Conservation (phyloP, 2,888 invertebrate genomes). For the Drosophila prostipennis region DNA sequence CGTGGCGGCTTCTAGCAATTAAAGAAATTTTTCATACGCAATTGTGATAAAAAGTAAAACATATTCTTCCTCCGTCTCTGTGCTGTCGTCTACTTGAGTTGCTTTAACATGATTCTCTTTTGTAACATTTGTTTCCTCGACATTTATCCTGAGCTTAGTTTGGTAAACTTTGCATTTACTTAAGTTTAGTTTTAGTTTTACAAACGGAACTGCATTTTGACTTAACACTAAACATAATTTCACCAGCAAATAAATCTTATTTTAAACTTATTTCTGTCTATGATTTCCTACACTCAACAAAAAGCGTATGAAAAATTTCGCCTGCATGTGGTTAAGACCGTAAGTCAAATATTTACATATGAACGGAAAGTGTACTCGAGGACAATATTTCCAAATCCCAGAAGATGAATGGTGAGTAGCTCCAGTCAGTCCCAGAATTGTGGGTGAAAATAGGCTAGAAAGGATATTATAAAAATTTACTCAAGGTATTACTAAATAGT, state of each 20-base stretch:
- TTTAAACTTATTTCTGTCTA: slow-evolving; percentile 32
- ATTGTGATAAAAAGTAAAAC: slow-evolving; percentile 82
- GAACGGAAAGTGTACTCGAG: slow-evolving; percentile 36
- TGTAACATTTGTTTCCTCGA: slow-evolving; percentile 78
- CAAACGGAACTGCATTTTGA: slow-evolving; percentile 59
- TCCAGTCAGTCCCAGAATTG: slow-evolving; percentile 13
- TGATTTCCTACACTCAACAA: slow-evolving; percentile 26
- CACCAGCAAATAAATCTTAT: slow-evolving; percentile 55
- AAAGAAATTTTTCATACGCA: slow-evolving; percentile 83
- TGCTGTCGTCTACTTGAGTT: slow-evolving; percentile 20
- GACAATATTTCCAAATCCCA: slow-evolving; percentile 59
- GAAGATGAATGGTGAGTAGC: slow-evolving; percentile 34
- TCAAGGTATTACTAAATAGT: slow-evolving; percentile 5
- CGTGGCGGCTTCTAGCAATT: slow-evolving; percentile 82
- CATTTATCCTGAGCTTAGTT: slow-evolving; percentile 44
- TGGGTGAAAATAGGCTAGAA: slow-evolving; percentile 36
- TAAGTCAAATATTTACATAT: slow-evolving; percentile 6
- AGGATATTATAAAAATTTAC: slow-evolving; percentile 11
- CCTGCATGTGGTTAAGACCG: slow-evolving; percentile 2
- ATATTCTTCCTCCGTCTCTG: slow-evolving; percentile 41
- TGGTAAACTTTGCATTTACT: slow-evolving; percentile 46
- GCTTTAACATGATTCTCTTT: slow-evolving; percentile 52
- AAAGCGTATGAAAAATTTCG: slow-evolving; percentile 70
- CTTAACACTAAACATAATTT: slow-evolving; percentile 48
- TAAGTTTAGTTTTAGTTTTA: slow-evolving; percentile 47